phyloP scores from a whole-genome alignment of 2,888 invertebrate genomes.

The Cacoxenus indagator region DNA sequence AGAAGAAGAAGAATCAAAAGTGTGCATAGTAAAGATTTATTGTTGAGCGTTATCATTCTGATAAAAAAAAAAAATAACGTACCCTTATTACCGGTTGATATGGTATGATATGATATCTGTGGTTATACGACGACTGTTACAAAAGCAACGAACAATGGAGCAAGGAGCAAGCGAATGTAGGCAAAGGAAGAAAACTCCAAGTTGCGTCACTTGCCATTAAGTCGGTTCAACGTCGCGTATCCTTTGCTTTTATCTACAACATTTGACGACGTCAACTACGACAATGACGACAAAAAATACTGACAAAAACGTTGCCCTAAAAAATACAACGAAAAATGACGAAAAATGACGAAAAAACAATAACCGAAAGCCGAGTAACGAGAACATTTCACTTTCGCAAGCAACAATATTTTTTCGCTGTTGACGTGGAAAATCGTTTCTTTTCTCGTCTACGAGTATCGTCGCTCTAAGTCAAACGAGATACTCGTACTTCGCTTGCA shows the following conservation, averaged over 20 bases:
- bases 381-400: constrained; percentile 12
- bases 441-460: background rate
- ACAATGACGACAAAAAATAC: background rate
- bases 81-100: no score
- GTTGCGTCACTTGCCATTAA: constrained; percentile 17
- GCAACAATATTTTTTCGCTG: constrained; percentile 16
- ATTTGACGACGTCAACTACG: constrained; percentile 6
- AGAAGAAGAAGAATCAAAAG: no score
- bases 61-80: no score
- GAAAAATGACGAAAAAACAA: background rate
- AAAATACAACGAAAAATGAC: constrained; percentile 4
- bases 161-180: background rate
- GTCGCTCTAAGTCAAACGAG: no score
- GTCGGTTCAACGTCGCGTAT: constrained; percentile 16
- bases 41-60: no score
- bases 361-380: background rate
- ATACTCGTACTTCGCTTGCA: background rate
- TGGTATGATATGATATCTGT: no score
- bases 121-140: no score
- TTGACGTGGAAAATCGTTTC: constrained; percentile 22
- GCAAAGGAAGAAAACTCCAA: background rate
- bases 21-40: no score
- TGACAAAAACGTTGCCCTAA: constrained; percentile 16
- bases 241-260: constrained; percentile 17
- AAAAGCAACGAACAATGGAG: background rate